Evolutionary conservation across 1,140 invertebrate genomes (phyloP).

Genomic region (Trachymyrmex cornetzi): DNA sequence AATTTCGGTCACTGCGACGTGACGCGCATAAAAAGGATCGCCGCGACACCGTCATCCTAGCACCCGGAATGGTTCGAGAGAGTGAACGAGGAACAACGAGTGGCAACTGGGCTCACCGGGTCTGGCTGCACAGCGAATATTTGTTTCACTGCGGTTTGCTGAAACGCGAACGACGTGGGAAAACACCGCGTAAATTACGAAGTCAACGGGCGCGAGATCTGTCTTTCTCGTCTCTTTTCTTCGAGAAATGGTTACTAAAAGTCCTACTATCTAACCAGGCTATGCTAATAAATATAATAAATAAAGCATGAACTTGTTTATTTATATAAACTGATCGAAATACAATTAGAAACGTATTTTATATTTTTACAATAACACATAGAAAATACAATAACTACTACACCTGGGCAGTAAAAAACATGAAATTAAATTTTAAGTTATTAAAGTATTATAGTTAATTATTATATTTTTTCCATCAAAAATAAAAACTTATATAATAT

Average conservation of each 20-base stretch:
- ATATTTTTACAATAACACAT: no score
- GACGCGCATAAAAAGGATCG: constrained; percentile 61
- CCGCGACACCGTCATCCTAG: constrained; percentile 9
- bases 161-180: constrained; percentile 42
- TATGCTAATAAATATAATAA: no score
- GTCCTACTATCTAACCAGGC: background rate
- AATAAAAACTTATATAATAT: no score
- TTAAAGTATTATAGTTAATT: no score
- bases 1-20: constrained; percentile 67
- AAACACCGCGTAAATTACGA: constrained; percentile 71
- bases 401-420: no score
- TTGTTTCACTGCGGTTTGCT: constrained; percentile 4
- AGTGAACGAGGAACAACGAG: background rate
- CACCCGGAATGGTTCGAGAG: constrained; percentile 8
- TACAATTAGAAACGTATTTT: no score
- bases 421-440: no score
- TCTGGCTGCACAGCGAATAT: constrained; percentile 18
- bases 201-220: constrained; percentile 65
- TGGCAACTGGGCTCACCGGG: constrained; percentile 7
- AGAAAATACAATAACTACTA: no score
- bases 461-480: no score
- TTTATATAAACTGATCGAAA: no score
- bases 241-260: background rate
- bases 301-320: no score
- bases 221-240: constrained; percentile 51